Conservation (phyloP, 2,113 vertebrate genomes). For the Tylochromis polylepis region DNA sequence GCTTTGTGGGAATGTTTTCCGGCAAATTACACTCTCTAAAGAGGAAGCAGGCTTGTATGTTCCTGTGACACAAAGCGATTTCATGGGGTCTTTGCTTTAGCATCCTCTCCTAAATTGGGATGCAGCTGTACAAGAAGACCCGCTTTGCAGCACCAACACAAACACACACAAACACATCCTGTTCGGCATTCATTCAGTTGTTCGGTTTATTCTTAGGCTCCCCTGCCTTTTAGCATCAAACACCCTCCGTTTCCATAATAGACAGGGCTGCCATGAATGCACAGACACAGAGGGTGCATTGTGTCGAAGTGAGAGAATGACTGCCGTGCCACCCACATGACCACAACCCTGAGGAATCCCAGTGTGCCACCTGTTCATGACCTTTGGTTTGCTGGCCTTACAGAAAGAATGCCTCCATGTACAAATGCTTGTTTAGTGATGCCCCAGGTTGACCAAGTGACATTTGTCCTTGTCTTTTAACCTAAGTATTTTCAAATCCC, state of each 20-base stretch:
- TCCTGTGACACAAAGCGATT: conserved; percentile 57
- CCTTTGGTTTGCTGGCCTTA: background rate
- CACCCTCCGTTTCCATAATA: conserved; percentile 34
- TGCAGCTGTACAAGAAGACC: conserved; percentile 7
- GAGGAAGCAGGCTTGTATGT: conserved; percentile 33
- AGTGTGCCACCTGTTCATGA: conserved; percentile 31
- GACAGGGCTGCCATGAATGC: conserved; percentile 40
- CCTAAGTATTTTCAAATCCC: background rate
- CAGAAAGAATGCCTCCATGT: background rate
- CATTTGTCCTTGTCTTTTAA: background rate
- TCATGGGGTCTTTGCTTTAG: conserved; percentile 51
- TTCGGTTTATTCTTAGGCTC: conserved; percentile 42
- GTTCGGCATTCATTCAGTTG: conserved; percentile 22
- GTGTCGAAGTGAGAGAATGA: conserved; percentile 44
- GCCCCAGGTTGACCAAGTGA: background rate
- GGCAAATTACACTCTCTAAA: conserved; percentile 55
- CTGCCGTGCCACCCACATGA: conserved; percentile 33
- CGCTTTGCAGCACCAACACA: conserved; percentile 22
- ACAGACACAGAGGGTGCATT: conserved; percentile 49
- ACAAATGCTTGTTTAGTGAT: background rate
- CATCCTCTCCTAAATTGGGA: conserved; percentile 59
- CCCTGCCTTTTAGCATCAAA: conserved; percentile 18
- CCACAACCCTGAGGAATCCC: conserved; percentile 2
- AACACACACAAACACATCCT: conserved; percentile 34
- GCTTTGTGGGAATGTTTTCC: conserved; percentile 62